Conservation (phyloP, 2,113 vertebrate species). For the Calyptomena viridis region DNA sequence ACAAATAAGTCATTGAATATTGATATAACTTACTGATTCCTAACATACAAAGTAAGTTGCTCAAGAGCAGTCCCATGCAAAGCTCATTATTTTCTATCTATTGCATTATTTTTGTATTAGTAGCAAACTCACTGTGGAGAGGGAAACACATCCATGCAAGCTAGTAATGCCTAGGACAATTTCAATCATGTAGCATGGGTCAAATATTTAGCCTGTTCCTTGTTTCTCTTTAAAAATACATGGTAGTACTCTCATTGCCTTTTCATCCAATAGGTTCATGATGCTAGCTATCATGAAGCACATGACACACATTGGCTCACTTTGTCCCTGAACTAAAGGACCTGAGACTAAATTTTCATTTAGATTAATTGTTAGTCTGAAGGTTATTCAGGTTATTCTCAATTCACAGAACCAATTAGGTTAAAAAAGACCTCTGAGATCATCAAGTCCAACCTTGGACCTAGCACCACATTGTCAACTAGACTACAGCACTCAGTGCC, state of each 20-base stretch:
- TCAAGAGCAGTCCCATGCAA: not conserved
- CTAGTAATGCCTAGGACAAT: not conserved
- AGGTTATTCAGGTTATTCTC: not conserved
- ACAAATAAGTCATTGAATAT: not conserved
- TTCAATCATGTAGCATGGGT: not conserved
- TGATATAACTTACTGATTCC: not conserved
- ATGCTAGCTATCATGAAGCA: not conserved
- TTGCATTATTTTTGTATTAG: not conserved
- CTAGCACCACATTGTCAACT: too few relatives aligned
- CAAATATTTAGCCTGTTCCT: not conserved
- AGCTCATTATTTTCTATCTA: not conserved
- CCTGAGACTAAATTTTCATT: not conserved
- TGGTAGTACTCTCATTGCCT: not conserved
- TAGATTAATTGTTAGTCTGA: not conserved
- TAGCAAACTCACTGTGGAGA: not conserved
- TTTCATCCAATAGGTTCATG: not conserved
- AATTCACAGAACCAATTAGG: not conserved
- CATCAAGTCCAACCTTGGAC: too few relatives aligned
- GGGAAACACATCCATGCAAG: not conserved
- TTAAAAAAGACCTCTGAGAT: too few relatives aligned
- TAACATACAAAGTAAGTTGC: not conserved
- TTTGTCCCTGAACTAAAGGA: not conserved
- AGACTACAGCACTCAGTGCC: too few relatives aligned
- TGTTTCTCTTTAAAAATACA: not conserved
- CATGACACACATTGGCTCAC: not conserved